Evolutionary conservation across 2,797 vertebrate genomes (phyloP).

Genomic region (Choloepus didactylus): DNA sequence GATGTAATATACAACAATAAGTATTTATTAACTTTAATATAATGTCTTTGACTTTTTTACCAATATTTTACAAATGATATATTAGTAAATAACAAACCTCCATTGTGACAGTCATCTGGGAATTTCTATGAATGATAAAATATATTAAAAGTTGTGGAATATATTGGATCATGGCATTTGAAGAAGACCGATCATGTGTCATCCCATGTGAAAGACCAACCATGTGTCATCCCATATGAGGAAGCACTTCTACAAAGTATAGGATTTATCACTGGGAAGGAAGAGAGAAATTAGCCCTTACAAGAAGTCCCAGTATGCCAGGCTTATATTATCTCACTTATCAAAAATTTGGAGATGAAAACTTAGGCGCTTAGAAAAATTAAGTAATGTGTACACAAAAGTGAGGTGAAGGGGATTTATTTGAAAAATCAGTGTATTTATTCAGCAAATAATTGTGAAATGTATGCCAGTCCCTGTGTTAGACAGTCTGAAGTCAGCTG

Average conservation of each 20-base stretch:
- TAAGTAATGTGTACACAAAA: background rate
- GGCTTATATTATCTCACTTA: background rate
- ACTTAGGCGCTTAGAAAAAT: background rate
- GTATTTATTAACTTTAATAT: background rate
- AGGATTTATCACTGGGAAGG: background rate
- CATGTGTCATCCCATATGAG: background rate
- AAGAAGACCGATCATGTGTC: background rate
- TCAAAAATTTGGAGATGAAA: background rate
- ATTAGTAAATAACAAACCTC: background rate
- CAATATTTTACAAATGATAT: background rate
- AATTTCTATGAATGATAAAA: constrained; percentile 46
- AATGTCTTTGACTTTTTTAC: constrained; percentile 4
- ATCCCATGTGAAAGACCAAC: background rate
- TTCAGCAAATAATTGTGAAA: background rate
- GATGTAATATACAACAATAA: constrained; percentile 37
- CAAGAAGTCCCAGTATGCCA: background rate
- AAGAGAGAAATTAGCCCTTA: background rate
- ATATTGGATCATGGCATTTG: background rate
- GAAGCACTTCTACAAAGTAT: background rate
- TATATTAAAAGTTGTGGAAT: background rate
- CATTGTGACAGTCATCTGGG: background rate
- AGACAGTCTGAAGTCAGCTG: background rate
- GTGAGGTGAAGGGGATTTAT: background rate
- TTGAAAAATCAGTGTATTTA: background rate
- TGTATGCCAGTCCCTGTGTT: background rate